Base-by-base conservation (phyloP, 2,113 vertebrate species). In the Azemiops feae region DNA sequence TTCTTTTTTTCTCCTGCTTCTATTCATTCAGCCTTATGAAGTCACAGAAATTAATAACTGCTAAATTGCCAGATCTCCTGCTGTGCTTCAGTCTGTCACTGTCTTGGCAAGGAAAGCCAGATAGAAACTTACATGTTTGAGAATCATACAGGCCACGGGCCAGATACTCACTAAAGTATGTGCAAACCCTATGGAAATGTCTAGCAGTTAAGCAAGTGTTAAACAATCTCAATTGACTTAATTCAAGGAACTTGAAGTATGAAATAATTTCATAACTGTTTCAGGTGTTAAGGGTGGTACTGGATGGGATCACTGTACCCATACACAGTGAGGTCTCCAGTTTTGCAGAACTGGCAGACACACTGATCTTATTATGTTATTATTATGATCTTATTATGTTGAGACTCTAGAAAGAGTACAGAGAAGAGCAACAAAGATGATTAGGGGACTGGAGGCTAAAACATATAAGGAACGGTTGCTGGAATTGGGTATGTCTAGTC, bases 71-170 rank as follows among this genome's bases (percentile, higher is more conserved):
- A 81, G 88, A 34, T 64, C 92, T 92, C 91, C 93, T 92, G 93
- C 88, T 92, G 88, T 94, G 39, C 88, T 69, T 34, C 74, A 92
- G 91, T 85, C 93, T 89, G 74, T 1, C 92, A 92, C 87, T 22
- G 0, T 30, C 90, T 16, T 91, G 93, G 93, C 94, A 93, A 54
- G 39, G 64, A 12, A 58, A 95, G 55, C 39, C 92, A 81, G 93
- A 91, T 39, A n/a, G 54, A 27, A 23, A 43, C 89, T 93, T 85
- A 89, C 25, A 58, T 50, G 0, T 92, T 89, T 87, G 34, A 60
- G 87, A 94, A 93, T 88, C 74, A 58, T 90, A 12, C 47, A 60
- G 12, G 85, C 54, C 55, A 87, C 2, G 4, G 57, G 53, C 39
- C 91, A 58, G 23, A 89, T 25, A 85, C 25, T 27, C 81, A 91